Evolutionary conservation across 1,140 invertebrate species (phyloP).

Genomic region (Apolygus lucorum): DNA sequence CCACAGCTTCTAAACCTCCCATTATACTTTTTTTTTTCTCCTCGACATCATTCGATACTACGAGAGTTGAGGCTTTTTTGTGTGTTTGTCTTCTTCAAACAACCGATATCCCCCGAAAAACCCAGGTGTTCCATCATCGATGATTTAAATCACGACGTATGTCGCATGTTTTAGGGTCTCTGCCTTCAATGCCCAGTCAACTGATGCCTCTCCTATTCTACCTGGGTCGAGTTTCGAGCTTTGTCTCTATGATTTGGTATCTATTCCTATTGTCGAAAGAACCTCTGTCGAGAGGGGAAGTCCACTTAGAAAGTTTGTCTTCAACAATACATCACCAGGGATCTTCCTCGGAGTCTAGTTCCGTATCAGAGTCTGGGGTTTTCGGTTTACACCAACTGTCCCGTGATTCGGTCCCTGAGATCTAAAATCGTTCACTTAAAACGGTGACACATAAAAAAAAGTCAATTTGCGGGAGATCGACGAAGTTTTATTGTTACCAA

Average conservation of each 20-base stretch:
- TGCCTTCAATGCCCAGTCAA: neutral
- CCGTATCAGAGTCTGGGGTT: too few relatives aligned
- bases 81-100: neutral
- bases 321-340: neutral
- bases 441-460: too few relatives aligned
- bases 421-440: too few relatives aligned
- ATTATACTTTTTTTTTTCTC: neutral
- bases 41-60: constrained; percentile 2
- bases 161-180: neutral
- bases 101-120: neutral
- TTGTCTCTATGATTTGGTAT: constrained; percentile 9
- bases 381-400: too few relatives aligned
- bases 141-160: constrained; percentile 5
- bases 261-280: neutral
- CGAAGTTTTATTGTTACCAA: too few relatives aligned
- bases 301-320: neutral
- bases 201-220: neutral
- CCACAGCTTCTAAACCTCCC: neutral
- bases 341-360: neutral
- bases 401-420: too few relatives aligned
- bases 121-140: constrained; percentile 11
- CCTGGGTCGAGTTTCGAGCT: neutral
- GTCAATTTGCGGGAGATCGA: too few relatives aligned
- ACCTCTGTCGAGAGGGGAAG: neutral
- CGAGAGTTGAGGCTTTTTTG: too few relatives aligned